Conservation (phyloP, 2,888 invertebrate genomes). For the Bursaphelenchus okinawaensis region DNA sequence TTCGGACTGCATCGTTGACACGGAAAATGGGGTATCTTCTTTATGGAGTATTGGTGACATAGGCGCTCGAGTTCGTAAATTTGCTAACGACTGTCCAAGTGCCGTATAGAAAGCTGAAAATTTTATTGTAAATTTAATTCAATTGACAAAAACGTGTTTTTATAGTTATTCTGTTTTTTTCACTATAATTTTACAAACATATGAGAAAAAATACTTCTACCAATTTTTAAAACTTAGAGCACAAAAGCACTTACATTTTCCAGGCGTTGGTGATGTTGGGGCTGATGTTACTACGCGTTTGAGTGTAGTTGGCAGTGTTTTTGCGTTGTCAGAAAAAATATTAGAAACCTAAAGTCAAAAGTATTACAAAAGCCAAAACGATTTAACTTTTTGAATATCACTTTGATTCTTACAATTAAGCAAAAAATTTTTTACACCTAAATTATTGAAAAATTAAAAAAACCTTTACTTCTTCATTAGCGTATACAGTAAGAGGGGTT, state of each 20-base stretch:
- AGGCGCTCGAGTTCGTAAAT: slow-evolving; percentile 22
- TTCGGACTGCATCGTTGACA: slow-evolving; percentile 7
- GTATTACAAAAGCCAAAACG: no score
- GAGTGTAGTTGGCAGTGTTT: background rate
- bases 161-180: no score
- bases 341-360: slow-evolving; percentile 6
- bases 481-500: slow-evolving; percentile 7
- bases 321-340: slow-evolving; percentile 16
- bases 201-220: no score
- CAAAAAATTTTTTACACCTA: background rate
- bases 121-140: background rate
- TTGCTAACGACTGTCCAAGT: slow-evolving; percentile 28
- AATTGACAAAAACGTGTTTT: background rate
- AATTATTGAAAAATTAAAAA: background rate
- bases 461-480: background rate
- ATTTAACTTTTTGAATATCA: background rate
- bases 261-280: slow-evolving; percentile 23
- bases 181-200: no score
- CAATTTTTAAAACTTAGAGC: no score
- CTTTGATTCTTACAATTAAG: background rate
- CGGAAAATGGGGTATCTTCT: slow-evolving; percentile 1
- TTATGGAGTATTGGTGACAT: background rate
- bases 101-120: slow-evolving; percentile 32
- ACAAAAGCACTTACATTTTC: background rate
- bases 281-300: slow-evolving; percentile 19